A percentile compares a stretch with the other conserved stretches of the same genome.
Conservation (phyloP, 2,888 invertebrate species). For the Limnephilus rhombicus region DNA sequence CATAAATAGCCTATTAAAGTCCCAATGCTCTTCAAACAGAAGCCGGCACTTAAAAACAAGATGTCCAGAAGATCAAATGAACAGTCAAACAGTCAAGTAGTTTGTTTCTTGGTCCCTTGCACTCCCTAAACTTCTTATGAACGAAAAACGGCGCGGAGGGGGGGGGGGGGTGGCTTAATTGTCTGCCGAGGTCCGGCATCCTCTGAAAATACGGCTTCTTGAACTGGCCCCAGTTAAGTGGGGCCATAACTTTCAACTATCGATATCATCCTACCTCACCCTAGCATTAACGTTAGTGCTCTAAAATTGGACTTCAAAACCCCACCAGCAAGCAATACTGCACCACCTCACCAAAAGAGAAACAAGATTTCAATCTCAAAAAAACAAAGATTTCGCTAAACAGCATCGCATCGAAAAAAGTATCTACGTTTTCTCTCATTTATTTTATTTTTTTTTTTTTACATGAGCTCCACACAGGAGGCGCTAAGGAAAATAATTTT, state of each 20-base stretch:
- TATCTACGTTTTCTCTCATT: no score
- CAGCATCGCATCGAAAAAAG: no score
- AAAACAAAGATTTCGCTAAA: no score
- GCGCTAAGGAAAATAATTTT: no score
- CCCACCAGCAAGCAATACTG: background rate
- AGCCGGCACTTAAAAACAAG: background rate
- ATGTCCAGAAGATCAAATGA: background rate
- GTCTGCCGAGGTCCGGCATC: conserved; percentile 49
- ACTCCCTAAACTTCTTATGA: background rate
- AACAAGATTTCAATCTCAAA: background rate
- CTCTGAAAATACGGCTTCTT: conserved; percentile 46
- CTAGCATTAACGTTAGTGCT: conserved; percentile 39
- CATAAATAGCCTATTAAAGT: no score
- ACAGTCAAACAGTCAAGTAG: background rate
- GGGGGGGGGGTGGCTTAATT: conserved; percentile 54
- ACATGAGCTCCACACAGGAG: no score
- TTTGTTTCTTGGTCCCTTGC: background rate
- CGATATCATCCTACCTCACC: conserved; percentile 52
- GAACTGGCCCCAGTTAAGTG: conserved; percentile 61
- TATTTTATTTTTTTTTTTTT: no score
- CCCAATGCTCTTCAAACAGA: no score
- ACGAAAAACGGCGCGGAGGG: conserved; percentile 4
- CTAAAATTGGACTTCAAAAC: background rate
- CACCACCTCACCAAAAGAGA: background rate
- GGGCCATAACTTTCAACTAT: conserved; percentile 56